Evolutionary conservation across 2,888 invertebrate genomes (phyloP).

Genomic region (Clepsis dumicolana): DNA sequence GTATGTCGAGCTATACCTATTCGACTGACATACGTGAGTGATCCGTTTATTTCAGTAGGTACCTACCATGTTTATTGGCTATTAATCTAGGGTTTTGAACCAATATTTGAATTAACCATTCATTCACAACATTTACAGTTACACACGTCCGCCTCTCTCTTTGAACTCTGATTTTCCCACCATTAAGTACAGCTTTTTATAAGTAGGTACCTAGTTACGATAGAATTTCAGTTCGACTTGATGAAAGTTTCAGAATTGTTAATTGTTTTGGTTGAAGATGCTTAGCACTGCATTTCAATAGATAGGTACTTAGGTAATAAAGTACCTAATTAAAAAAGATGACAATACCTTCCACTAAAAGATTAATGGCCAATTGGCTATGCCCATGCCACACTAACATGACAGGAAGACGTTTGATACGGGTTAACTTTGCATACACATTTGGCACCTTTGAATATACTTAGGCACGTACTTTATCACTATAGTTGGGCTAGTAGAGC

Average conservation of each 20-base stretch:
- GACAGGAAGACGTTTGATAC: background rate
- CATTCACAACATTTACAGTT: conserved; percentile 11
- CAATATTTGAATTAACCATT: background rate
- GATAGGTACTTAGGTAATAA: background rate
- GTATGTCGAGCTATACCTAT: no score
- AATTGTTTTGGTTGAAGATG: background rate
- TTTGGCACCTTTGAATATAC: background rate
- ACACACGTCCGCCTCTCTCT: conserved; percentile 18
- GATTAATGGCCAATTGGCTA: background rate
- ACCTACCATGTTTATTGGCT: no score
- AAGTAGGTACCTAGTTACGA: background rate
- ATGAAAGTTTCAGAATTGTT: background rate
- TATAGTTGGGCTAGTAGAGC: background rate
- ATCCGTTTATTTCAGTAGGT: no score
- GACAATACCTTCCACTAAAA: background rate
- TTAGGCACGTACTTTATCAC: no score
- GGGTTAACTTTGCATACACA: background rate
- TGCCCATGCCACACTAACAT: background rate
- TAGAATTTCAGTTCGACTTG: background rate
- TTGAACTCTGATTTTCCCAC: conserved; percentile 16
- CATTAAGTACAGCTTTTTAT: background rate
- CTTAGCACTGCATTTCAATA: background rate
- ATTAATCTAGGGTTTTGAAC: background rate
- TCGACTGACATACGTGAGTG: no score
- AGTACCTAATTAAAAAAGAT: background rate